These are phyloP conservation scores for Mus spicilegus DNA, from an alignment of 2,113 vertebrate species.

Conservation along the genomic window DNA sequence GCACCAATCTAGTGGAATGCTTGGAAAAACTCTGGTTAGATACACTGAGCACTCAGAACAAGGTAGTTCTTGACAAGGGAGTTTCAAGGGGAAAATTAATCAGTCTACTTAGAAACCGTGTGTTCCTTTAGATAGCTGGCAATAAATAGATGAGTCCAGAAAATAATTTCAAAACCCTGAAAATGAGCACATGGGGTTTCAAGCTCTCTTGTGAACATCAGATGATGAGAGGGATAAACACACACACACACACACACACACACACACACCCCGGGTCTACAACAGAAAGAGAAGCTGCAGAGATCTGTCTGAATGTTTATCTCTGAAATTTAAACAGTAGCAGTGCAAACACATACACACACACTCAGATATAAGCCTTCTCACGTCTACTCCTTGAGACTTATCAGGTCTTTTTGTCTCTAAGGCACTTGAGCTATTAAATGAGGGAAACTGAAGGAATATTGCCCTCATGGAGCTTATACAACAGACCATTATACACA, in stretches of 20 bases:
- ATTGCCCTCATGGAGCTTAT: background rate
- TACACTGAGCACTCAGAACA: background rate
- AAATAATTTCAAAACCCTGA: background rate
- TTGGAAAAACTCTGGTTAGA: background rate
- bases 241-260: too few relatives aligned
- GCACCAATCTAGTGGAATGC: background rate
- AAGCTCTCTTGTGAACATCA: background rate
- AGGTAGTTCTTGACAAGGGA: background rate
- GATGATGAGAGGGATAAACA: accelerated
- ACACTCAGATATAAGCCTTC: background rate
- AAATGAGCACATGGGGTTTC: background rate
- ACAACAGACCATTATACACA: background rate
- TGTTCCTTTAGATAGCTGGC: background rate
- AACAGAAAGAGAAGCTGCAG: background rate
- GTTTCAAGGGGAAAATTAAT: background rate
- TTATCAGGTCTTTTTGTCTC: background rate
- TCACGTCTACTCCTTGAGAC: background rate
- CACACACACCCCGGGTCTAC: background rate
- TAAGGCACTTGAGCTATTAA: background rate
- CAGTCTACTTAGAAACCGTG: background rate
- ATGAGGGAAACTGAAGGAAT: conserved; percentile 11
- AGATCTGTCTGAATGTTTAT: background rate
- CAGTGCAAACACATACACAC: background rate
- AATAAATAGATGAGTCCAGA: background rate
- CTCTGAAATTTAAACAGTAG: background rate